Conservation (phyloP, 2,797 vertebrate genomes). For the Galagoides demidoff region DNA sequence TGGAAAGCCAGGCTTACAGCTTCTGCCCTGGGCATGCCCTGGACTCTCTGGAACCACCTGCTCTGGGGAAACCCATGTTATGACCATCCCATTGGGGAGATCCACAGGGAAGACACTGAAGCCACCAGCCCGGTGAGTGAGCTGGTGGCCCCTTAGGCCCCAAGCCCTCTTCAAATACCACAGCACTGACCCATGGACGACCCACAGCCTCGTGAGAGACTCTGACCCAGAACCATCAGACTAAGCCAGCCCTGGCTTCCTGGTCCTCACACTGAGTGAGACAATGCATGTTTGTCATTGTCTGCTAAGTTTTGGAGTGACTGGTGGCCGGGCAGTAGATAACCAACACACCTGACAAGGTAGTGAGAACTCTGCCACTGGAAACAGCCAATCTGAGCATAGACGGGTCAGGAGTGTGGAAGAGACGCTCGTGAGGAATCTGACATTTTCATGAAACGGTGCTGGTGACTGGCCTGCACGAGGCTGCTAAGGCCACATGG, state of each 20-base stretch:
- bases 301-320: background rate
- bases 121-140: background rate
- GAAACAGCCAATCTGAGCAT: background rate
- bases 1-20: background rate
- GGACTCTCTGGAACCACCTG: background rate
- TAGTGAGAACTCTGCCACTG: no score
- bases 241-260: background rate
- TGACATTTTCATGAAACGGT: background rate
- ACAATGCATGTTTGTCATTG: background rate
- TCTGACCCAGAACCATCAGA: background rate
- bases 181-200: accelerated
- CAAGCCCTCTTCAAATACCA: accelerated
- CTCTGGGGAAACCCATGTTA: no score
- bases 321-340: background rate
- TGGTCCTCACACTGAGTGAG: background rate
- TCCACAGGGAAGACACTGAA: accelerated
- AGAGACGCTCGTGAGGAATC: no score
- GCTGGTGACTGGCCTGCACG: no score
- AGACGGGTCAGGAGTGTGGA: no score
- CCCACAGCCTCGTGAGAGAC: background rate
- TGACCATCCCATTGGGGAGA: no score
- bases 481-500: no score
- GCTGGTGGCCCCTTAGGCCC: accelerated
- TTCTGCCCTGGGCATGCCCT: background rate
- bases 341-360: background rate